Percentiles rank a stretch among this genome's conserved stretches.
Conservation (phyloP, 2,797 vertebrate genomes). For the Crax fasciolata region DNA sequence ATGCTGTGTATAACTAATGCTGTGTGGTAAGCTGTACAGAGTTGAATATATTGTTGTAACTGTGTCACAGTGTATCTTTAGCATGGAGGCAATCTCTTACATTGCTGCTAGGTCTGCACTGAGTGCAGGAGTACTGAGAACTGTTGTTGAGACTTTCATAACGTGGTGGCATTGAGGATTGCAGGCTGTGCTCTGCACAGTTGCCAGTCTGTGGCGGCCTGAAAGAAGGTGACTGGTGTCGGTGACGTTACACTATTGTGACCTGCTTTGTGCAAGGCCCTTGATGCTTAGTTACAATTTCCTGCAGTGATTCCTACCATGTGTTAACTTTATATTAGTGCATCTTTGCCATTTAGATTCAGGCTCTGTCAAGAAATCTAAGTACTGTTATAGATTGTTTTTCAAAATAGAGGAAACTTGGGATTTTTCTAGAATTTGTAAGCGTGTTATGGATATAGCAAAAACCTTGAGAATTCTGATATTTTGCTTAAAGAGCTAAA, state of each 20-base stretch:
- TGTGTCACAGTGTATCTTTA: background rate
- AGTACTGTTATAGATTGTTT: background rate
- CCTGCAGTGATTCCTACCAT: background rate
- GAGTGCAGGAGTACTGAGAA: background rate
- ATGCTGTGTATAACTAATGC: background rate
- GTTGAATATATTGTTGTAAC: background rate
- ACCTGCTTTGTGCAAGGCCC: background rate
- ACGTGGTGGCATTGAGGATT: background rate
- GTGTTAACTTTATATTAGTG: background rate
- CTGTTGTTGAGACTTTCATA: background rate
- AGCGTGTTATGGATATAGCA: background rate
- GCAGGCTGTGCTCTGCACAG: rapidly evolving
- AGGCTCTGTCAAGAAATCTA: background rate
- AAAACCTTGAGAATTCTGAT: background rate
- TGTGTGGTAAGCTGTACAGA: background rate
- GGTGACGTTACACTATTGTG: rapidly evolving
- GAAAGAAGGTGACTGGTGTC: background rate
- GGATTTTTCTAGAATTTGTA: background rate
- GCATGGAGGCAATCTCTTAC: background rate
- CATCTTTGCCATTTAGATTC: background rate
- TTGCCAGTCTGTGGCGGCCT: background rate
- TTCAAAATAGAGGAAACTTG: background rate
- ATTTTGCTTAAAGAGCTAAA: constrained; percentile 2
- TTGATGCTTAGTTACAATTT: background rate
- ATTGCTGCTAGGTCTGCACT: background rate